phyloP scores from a whole-genome alignment of 35 echinoderm and acorn worm species.

The Heliocidaris tuberculata region DNA sequence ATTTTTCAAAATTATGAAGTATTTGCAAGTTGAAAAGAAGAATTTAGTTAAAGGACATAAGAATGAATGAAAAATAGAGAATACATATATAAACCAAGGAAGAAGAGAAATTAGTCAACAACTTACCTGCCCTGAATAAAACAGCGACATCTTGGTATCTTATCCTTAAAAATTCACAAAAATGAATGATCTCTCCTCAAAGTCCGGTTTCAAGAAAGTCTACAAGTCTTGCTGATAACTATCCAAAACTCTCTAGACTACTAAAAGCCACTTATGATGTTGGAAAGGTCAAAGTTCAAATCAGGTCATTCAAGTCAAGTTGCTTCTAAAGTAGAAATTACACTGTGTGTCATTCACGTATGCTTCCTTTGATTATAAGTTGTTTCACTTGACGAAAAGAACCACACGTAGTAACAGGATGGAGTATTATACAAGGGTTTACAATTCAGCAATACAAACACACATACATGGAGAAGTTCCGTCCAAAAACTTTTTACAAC shows the following conservation, averaged over 20 bases:
- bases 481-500: neutral
- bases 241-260: conserved; percentile 40
- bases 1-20: too few species aligned
- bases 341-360: neutral
- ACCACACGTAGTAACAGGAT: neutral
- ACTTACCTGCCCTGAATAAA: conserved; percentile 41
- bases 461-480: too few species aligned
- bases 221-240: conserved; percentile 30
- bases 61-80: neutral
- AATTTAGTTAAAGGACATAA: too few species aligned
- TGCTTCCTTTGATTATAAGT: neutral
- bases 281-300: conserved; percentile 6
- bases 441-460: neutral
- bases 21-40: too few species aligned
- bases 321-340: neutral
- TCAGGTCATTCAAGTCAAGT: neutral
- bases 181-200: neutral
- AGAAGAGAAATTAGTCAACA: neutral
- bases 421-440: neutral
- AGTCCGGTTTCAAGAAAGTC: conserved; percentile 30
- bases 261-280: neutral
- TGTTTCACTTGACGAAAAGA: neutral
- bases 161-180: conserved; percentile 26
- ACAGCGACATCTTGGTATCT: conserved; percentile 39
- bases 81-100: neutral